Evolutionary conservation across 2,888 invertebrate genomes (phyloP).

Genomic region (Xylota segnis): DNA sequence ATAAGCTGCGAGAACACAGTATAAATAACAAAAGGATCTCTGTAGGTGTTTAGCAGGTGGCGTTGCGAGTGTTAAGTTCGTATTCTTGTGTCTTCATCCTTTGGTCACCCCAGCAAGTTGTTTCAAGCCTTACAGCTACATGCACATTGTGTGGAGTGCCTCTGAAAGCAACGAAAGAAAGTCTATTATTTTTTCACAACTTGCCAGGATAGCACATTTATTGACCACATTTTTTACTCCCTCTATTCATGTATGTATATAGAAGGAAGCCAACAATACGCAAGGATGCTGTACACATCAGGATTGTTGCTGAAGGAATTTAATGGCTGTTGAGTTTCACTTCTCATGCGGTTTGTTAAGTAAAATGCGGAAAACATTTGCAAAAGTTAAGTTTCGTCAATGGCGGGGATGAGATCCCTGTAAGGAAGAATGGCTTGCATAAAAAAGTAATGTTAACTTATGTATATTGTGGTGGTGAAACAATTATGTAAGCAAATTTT

Average conservation of each 20-base stretch:
- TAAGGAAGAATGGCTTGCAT: constrained; percentile 4
- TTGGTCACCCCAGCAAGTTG: constrained; percentile 12
- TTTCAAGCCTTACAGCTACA: constrained; percentile 40
- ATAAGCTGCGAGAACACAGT: constrained; percentile 38
- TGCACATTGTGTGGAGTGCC: constrained; percentile 38
- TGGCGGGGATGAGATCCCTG: background rate
- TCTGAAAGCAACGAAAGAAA: constrained; percentile 49
- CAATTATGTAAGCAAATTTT: constrained; percentile 16
- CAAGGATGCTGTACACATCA: constrained; percentile 16
- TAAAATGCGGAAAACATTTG: constrained; percentile 29
- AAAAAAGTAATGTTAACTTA: constrained; percentile 10
- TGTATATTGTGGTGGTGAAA: constrained; percentile 1
- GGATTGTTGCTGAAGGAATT: constrained; percentile 48
- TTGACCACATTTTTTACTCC: constrained; percentile 64
- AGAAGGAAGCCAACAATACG: constrained; percentile 22
- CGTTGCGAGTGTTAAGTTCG: constrained; percentile 23
- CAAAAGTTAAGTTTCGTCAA: constrained; percentile 21
- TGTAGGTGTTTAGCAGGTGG: constrained; percentile 57
- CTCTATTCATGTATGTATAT: constrained; percentile 17
- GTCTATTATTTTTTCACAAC: constrained; percentile 61
- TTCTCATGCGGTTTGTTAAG: constrained; percentile 29
- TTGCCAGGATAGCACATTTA: constrained; percentile 58
- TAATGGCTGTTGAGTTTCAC: constrained; percentile 57
- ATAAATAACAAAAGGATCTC: constrained; percentile 57
- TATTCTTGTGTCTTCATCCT: constrained; percentile 6